Conservation (phyloP, 2,113 vertebrate genomes). For the Coregonus clupeaformis region DNA sequence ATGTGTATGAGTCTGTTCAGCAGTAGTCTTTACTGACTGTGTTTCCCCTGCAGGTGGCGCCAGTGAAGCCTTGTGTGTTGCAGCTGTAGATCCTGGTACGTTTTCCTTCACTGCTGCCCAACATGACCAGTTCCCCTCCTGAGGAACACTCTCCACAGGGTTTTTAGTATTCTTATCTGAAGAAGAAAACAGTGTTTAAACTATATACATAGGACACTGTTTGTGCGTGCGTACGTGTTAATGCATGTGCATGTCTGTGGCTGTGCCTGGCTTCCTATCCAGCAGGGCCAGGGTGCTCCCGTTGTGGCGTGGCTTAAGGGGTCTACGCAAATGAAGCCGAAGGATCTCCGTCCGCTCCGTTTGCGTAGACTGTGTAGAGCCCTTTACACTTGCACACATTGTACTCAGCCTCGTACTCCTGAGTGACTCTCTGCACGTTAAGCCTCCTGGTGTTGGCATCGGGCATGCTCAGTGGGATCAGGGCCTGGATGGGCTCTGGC, state of each 20-base stretch:
- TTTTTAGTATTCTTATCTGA: not conserved
- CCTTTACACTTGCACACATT: constrained; percentile 78
- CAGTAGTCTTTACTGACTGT: constrained; percentile 60
- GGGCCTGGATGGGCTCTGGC: constrained; percentile 77
- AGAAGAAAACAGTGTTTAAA: not conserved
- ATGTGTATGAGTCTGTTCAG: constrained; percentile 25
- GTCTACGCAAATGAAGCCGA: too few relatives aligned
- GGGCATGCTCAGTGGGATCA: constrained; percentile 78
- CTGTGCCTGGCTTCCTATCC: constrained; percentile 64
- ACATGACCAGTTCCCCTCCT: constrained; percentile 78
- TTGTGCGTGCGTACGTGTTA: not conserved
- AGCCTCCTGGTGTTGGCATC: constrained; percentile 69
- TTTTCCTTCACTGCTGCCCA: constrained; percentile 67
- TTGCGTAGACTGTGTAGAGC: too few relatives aligned
- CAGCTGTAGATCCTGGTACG: constrained; percentile 69
- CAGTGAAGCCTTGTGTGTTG: constrained; percentile 54
- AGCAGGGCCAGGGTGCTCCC: constrained; percentile 79
- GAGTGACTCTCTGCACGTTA: constrained; percentile 78
- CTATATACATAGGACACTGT: not conserved
- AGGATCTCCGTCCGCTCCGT: too few relatives aligned
- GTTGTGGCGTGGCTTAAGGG: constrained; percentile 75
- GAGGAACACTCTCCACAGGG: constrained; percentile 6
- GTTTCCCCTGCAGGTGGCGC: constrained; percentile 72
- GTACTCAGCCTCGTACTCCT: constrained; percentile 82
- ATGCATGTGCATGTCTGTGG: not conserved